Evolutionary conservation across 2,797 vertebrate genomes (phyloP).

Genomic region (Harpagifer antarcticus): DNA sequence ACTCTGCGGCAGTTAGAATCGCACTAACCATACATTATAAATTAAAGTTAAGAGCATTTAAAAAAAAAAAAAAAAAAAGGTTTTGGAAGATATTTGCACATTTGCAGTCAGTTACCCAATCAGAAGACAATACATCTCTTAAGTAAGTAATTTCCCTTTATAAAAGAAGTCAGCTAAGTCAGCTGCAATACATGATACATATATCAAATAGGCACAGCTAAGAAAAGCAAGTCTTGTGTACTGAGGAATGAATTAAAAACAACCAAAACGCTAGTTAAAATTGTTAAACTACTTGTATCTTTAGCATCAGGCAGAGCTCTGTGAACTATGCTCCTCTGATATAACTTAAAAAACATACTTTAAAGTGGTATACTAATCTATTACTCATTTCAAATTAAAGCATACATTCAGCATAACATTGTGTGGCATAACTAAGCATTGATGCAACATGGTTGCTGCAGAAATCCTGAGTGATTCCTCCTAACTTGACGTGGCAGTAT

Average conservation of each 20-base stretch:
- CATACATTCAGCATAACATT: not conserved
- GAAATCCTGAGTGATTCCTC: constrained; percentile 8
- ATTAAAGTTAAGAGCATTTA: not conserved
- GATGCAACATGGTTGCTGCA: constrained; percentile 1
- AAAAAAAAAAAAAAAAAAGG: not conserved
- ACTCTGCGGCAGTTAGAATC: not conserved
- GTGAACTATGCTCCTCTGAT: not conserved
- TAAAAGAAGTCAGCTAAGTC: not conserved
- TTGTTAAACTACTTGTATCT: not conserved
- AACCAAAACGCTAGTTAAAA: not conserved
- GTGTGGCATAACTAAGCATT: not conserved
- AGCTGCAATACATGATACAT: not conserved
- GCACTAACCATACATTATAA: not conserved
- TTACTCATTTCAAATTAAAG: not conserved
- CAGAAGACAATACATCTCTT: not conserved
- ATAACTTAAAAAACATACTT: not conserved
- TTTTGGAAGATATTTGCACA: not conserved
- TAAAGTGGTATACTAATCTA: not conserved
- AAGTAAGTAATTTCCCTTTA: not conserved
- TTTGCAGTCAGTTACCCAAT: not conserved
- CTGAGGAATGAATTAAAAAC: not conserved
- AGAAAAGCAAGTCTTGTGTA: not conserved
- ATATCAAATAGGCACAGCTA: not conserved
- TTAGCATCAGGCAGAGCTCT: not conserved
- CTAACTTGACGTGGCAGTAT: constrained; percentile 65